Base-by-base conservation (phyloP, 2,888 invertebrate genomes). In the Cremastinae sp. region DNA sequence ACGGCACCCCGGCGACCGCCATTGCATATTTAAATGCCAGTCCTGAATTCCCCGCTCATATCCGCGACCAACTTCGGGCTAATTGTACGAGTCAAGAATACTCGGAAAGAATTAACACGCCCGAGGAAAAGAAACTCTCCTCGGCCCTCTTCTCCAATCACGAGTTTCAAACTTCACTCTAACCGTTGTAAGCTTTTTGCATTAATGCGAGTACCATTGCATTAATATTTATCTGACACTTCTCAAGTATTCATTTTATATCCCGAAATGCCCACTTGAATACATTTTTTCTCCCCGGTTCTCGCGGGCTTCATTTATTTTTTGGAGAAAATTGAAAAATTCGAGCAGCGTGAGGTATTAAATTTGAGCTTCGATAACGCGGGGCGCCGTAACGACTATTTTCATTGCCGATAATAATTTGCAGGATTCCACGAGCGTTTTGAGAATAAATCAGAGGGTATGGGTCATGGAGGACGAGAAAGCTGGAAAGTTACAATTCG, bases 1-100 rank as follows among this genome's bases (percentile, higher is more conserved):
- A 84, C 78, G 81, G 76, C 83, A 79, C 81, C 82, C 80, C 70
- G 70, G 78, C 79, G 71, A 74, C 80, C 74, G 51, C 75, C 84
- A 84, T 84, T 83, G 84, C 84, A 83, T 84, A 86, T 84, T 86
- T 83, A 83, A 86, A 85, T 83, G 82, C 82, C 78, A 74, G 22
- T 69, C 74, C 77, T 80, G 82, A 82, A 84, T 84, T 84, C 81
- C 54, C 74, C 78, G 65, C 83, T 76, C 82, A 82, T 78, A 82
- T 85, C 82, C 76, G 45, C 64, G 54, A 65, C 65, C 49, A 47
- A 61, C 36, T 28, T 36, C 73, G 74, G 22, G 78, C 84, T 86
- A 87, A 87, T 87, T 87, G 83, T 82, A 82, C 81, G 81, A 82
- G 79, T 78, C 80, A 76, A 83, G 80, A 65, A 65, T 76, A 74